Evolutionary conservation across 2,888 invertebrate genomes (phyloP).

Genomic region (Neocrepidodera transversa): DNA sequence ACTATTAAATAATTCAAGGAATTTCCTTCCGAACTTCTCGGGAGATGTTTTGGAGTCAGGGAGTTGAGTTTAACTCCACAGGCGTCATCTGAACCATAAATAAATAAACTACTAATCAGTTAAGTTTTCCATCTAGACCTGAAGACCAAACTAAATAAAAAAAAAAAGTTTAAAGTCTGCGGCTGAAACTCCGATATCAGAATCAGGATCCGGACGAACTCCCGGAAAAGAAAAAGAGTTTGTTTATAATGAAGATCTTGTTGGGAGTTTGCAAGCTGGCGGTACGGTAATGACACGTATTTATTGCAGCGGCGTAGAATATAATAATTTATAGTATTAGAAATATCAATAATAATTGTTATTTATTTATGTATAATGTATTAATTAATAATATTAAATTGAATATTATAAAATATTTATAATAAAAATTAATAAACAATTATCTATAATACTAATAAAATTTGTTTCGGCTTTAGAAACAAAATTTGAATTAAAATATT

Average conservation of each 20-base stretch:
- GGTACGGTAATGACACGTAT: constrained; percentile 39
- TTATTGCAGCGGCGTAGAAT: background rate
- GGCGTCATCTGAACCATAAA: constrained; percentile 28
- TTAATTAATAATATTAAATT: too few species aligned
- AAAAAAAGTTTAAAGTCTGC: constrained; percentile 3
- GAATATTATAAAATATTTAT: too few species aligned
- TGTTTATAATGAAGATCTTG: constrained; percentile 43
- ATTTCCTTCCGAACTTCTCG: constrained; percentile 19
- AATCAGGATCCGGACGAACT: background rate
- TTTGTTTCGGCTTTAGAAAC: too few species aligned
- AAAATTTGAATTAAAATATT: too few species aligned
- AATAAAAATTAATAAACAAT: too few species aligned
- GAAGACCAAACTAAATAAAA: constrained; percentile 11
- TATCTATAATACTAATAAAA: too few species aligned
- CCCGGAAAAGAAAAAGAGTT: constrained; percentile 28
- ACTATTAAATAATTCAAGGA: constrained; percentile 19
- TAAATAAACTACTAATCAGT: constrained; percentile 28
- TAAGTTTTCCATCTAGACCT: constrained; percentile 15
- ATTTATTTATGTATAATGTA: too few species aligned
- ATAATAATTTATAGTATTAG: too few species aligned
- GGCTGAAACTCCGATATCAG: background rate
- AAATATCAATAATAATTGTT: too few species aligned
- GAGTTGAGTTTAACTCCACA: constrained; percentile 23
- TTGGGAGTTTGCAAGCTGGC: constrained; percentile 40
- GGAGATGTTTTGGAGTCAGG: constrained; percentile 11